Conservation (phyloP, 2,113 vertebrate genomes). For the Abramis brama region DNA sequence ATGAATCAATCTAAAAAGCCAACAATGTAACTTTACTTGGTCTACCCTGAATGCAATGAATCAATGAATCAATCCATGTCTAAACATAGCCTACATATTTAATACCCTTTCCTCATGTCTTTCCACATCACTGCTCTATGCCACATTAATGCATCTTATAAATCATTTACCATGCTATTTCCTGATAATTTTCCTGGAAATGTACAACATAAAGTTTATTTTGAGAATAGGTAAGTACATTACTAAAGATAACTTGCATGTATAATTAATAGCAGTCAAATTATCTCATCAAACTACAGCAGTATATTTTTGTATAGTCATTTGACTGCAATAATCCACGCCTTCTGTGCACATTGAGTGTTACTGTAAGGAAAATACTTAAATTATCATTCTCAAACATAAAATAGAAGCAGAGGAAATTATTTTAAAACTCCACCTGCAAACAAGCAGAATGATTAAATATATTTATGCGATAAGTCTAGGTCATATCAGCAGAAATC, state of each 20-base stretch:
- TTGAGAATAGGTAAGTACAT: too few relatives aligned
- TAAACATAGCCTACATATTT: neutral
- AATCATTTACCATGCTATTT: neutral
- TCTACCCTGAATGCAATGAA: neutral
- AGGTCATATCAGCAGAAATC: neutral
- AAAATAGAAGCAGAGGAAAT: neutral
- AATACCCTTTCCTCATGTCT: neutral
- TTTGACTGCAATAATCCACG: slow-evolving; percentile 12
- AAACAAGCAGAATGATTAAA: neutral
- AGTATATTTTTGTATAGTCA: neutral
- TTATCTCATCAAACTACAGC: neutral
- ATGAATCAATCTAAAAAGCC: too few relatives aligned
- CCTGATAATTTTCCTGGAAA: neutral
- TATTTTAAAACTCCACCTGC: neutral
- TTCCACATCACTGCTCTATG: slow-evolving; percentile 7
- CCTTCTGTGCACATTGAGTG: neutral
- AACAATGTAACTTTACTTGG: too few relatives aligned
- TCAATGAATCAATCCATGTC: neutral
- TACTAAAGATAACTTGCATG: neutral
- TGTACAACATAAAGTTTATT: neutral
- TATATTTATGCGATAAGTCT: neutral
- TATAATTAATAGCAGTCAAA: neutral
- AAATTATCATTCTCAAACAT: neutral
- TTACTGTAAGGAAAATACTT: neutral
- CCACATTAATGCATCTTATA: too few relatives aligned